phyloP scores from a whole-genome alignment of 2,888 invertebrate genomes.

The Baccha elongata region DNA sequence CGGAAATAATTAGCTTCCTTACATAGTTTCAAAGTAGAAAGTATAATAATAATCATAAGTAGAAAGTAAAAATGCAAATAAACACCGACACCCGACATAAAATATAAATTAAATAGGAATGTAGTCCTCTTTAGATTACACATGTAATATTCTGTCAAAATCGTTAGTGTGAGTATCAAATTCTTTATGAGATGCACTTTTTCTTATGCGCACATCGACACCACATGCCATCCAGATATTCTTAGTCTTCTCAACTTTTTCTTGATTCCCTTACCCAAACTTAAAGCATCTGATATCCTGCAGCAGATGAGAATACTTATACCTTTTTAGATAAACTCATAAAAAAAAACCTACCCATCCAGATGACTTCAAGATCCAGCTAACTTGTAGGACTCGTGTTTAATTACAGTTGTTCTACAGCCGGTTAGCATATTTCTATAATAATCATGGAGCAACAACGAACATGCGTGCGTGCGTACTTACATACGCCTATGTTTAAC shows the following conservation, averaged over 20 bases:
- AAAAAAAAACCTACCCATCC: constrained; percentile 22
- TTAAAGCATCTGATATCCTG: not conserved
- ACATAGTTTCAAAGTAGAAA: not conserved
- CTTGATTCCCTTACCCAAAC: constrained; percentile 26
- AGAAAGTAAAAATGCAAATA: constrained; percentile 38
- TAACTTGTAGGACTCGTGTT: constrained; percentile 55
- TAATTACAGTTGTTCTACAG: constrained; percentile 68
- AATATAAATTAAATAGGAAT: constrained; percentile 39
- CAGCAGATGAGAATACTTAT: constrained; percentile 26
- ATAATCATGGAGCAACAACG: constrained; percentile 53
- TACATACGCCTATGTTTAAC: constrained; percentile 52
- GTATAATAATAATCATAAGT: not conserved
- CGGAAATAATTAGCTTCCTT: too few relatives aligned
- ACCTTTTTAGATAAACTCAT: constrained; percentile 43
- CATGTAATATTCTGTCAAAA: constrained; percentile 34
- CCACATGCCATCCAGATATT: constrained; percentile 17
- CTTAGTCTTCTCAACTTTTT: constrained; percentile 51
- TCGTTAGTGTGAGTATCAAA: constrained; percentile 12
- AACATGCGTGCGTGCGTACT: constrained; percentile 42
- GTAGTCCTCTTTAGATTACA: constrained; percentile 34
- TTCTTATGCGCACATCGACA: constrained; percentile 24
- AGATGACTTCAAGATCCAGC: not conserved
- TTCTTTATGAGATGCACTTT: constrained; percentile 29
- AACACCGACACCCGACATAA: constrained; percentile 19
- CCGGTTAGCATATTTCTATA: constrained; percentile 62